Base-by-base conservation (phyloP, 1,140 invertebrate species). In the Microplitis demolitor region DNA sequence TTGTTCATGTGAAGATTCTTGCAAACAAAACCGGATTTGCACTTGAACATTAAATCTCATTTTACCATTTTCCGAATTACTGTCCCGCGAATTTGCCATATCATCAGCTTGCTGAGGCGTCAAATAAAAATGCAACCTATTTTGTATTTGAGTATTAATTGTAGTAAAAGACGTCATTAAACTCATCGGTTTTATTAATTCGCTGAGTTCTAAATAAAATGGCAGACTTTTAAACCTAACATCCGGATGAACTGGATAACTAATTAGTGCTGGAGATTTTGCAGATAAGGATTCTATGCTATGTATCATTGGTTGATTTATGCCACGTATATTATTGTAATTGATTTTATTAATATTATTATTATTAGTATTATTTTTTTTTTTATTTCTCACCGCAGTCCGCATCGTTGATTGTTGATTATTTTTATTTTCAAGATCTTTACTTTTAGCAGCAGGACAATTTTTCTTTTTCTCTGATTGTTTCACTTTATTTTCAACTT, bases 21-120 rank as follows among this genome's bases (percentile, higher is more conserved):
- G 89, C 8, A 96, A 88, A 88, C 96, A 98, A 89, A 98, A 96
- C 78, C 97, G 88, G 80, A 98, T 88, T 85, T 96, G 95, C 70
- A 93, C 93, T 87, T 96, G 95, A 69, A 93, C 91, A 54, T 89
- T 87, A 78, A 93, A 95, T 79, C 96, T 94, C 80, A 91, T 90
- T 86, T 93, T 95, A 54, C 89, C 89, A 51, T 90, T 89, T 77
- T 90, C 83, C 79, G 91, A 88, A 24, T 24, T 24, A 73, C 92
- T 90, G 82, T 95, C 93, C 73, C 95, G 89, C 66, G 94, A 94
- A 71, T 90, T 91, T 0, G 95, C 93, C 63, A 97, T 94, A 80
- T 96, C 93, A 14, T 92, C 93, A 37, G 96, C 95, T 86, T 98
- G 96, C 82, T 96, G 92, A n/a, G 96, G 95, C 8, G 96, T 97